Conservation (phyloP, 1,140 invertebrate genomes). For the Maniola jurtina region DNA sequence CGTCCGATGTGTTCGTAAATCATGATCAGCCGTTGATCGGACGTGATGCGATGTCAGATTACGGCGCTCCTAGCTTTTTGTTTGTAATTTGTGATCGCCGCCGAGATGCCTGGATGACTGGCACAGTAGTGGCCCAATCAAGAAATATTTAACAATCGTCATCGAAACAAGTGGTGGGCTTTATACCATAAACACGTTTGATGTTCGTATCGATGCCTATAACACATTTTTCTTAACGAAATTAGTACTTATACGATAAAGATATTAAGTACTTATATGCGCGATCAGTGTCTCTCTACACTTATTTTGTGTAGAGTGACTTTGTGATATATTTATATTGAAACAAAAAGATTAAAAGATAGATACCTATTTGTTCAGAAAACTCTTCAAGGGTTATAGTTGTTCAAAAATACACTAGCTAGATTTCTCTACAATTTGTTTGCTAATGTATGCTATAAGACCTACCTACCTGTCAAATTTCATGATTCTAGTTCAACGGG, state of each 20-base stretch:
- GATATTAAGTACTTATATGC: slow-evolving; percentile 3
- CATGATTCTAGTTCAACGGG: too few species aligned
- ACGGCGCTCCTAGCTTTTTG: slow-evolving; percentile 70
- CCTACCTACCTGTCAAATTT: too few species aligned
- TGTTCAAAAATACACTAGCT: too few species aligned
- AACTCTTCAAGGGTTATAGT: too few species aligned
- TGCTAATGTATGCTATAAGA: too few species aligned
- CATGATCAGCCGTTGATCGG: slow-evolving; percentile 71
- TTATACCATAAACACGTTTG: slow-evolving; percentile 8
- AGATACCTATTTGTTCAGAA: too few species aligned
- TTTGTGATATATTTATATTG: too few species aligned
- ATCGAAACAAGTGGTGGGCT: slow-evolving; percentile 13
- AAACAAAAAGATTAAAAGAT: too few species aligned
- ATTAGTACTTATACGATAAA: neutral
- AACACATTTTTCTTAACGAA: neutral
- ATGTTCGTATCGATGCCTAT: neutral
- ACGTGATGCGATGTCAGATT: slow-evolving; percentile 72
- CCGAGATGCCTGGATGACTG: slow-evolving; percentile 66
- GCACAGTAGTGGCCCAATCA: slow-evolving; percentile 47
- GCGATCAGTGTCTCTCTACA: too few species aligned
- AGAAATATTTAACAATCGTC: slow-evolving; percentile 31
- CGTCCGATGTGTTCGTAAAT: slow-evolving; percentile 64
- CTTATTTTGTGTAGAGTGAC: too few species aligned
- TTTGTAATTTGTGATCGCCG: slow-evolving; percentile 65
- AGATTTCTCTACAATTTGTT: too few species aligned